Base-by-base conservation (phyloP, 1,140 invertebrate genomes). In the Drosophila willistoni region DNA sequence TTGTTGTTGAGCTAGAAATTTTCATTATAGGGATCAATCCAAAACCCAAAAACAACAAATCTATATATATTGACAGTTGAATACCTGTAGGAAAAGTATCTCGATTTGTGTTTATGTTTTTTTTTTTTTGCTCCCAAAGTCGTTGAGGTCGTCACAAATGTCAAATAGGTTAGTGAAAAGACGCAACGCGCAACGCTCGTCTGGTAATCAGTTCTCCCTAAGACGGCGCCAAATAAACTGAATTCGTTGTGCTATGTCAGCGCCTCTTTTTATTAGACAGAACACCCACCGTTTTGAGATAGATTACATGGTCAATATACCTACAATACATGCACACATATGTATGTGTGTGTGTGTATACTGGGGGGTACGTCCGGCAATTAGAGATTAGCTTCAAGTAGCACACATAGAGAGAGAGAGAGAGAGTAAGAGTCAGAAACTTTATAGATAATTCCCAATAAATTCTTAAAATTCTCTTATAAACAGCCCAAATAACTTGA, bases 81-180 rank as follows among this genome's bases (percentile, higher is more conserved):
- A 60, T 68, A 64, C 25, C 74, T 72, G 65, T 0, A 29, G 57
- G 47, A 62, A 44, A 19, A 65, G 55, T 70, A 54, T 41, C 59
- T 60, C 51, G 56, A 29, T 71, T 41, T 65, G 42, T 44, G 41
- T 29, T 68, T 68, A n/a, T n/a, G 22, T 33, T 57, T 17, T 19
- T 14, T 39, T 22, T 1, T 19, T 19, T n/a, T 60, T 47, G 3
- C 25, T 29, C 6, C 61, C 73, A 82, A 82, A 82, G 76, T 79
- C 79, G 75, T 72, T 71, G 55, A 85, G 82, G 79, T 85, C 75
- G 83, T 63, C 47, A 36, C 34, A 74, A 85, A 85, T 76, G 82
- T 85, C 82, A 86, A 79, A 75, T 56, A 77, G 71, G 75, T 75
- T 66, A 76, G 64, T 68, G 64, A 62, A 64, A 59, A 19, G 17